Conservation (phyloP, 2,797 vertebrate species). For the Poeciliopsis paucimaculata region DNA sequence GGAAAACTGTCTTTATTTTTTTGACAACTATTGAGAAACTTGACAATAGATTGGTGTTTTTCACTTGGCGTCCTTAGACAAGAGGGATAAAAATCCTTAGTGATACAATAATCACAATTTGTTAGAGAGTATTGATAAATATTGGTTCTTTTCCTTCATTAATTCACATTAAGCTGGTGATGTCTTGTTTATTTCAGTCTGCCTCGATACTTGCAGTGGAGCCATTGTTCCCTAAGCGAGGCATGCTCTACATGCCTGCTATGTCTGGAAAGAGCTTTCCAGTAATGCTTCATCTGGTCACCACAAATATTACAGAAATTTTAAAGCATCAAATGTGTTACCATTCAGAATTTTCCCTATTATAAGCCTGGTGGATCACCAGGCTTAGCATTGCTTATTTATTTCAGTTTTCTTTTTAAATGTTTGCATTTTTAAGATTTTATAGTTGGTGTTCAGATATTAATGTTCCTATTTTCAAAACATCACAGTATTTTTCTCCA, state of each 20-base stretch:
- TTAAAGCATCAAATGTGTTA: neutral
- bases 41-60: neutral
- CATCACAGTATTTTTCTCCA: too few species aligned
- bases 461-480: too few species aligned
- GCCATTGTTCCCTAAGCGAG: neutral
- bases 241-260: neutral
- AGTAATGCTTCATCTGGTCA: neutral
- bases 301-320: neutral
- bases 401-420: too few species aligned
- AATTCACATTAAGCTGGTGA: neutral
- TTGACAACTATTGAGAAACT: neutral
- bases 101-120: neutral
- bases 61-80: neutral
- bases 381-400: too few species aligned
- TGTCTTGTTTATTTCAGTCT: neutral
- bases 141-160: neutral
- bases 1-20: neutral
- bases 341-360: neutral
- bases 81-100: neutral
- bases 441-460: too few species aligned
- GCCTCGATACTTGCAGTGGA: neutral
- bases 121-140: neutral
- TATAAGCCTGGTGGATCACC: too few species aligned
- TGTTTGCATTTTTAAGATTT: too few species aligned
- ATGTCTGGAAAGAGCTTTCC: neutral